These are phyloP conservation scores for Helicoverpa armigera DNA, from an alignment of 1,140 invertebrate species.

Conservation along the genomic window DNA sequence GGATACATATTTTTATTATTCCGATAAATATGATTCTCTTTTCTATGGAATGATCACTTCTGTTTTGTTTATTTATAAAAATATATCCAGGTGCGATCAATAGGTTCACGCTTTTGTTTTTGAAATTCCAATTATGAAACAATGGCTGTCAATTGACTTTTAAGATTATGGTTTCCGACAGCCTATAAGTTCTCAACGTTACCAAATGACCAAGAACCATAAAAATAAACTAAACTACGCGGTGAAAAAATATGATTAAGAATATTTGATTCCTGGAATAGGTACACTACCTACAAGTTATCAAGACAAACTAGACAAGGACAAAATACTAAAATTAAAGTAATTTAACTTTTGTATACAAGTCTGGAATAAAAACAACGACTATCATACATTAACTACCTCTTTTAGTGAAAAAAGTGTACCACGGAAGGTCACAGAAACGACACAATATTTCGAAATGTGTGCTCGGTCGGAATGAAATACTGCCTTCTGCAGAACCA, in stretches of 20 bases:
- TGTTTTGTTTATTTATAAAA: not conserved
- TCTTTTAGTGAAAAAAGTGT: slow-evolving; percentile 18
- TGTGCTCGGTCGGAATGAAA: slow-evolving; percentile 54
- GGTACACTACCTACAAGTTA: too few species aligned
- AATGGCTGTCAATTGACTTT: slow-evolving; percentile 23
- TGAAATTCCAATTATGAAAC: slow-evolving; percentile 37
- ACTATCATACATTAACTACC: slow-evolving; percentile 10
- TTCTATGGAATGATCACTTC: too few species aligned
- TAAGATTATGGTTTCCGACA: slow-evolving; percentile 21
- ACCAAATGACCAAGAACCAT: too few species aligned
- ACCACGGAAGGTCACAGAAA: slow-evolving; percentile 41
- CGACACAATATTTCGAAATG: slow-evolving; percentile 57
- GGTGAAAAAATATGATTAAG: too few species aligned
- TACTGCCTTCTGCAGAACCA: slow-evolving; percentile 66
- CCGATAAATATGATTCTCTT: too few species aligned
- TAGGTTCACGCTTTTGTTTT: slow-evolving; percentile 3
- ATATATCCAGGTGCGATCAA: not conserved
- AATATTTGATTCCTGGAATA: too few species aligned
- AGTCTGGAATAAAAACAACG: not conserved
- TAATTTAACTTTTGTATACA: not conserved
- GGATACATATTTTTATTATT: too few species aligned
- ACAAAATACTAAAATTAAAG: too few species aligned
- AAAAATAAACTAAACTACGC: too few species aligned
- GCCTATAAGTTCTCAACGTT: slow-evolving; percentile 1
- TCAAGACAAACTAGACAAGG: too few species aligned